Evolutionary conservation across 2,113 vertebrate genomes (phyloP).

Genomic region (Gymnorhina tibicen): DNA sequence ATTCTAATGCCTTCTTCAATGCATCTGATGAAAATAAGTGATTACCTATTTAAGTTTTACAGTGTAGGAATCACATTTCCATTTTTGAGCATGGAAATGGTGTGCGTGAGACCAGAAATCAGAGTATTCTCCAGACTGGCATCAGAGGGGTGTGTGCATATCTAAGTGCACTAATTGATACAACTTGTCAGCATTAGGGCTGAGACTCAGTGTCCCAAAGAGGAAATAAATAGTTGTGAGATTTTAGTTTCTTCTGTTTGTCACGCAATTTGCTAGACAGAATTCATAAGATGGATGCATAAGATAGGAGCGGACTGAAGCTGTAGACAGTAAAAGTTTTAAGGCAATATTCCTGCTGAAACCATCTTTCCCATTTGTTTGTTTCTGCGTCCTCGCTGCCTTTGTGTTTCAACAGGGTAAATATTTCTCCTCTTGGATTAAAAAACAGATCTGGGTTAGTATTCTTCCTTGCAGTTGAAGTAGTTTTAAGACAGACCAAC

Average conservation of each 20-base stretch:
- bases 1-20: neutral
- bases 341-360: neutral
- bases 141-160: neutral
- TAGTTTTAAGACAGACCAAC: neutral
- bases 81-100: neutral
- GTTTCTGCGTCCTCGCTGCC: neutral
- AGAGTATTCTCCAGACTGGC: neutral
- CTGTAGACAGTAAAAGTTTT: neutral
- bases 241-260: neutral
- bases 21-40: neutral
- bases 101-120: neutral
- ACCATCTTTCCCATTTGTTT: neutral
- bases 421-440: neutral
- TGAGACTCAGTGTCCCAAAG: neutral
- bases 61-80: neutral
- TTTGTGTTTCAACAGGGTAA: neutral
- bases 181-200: neutral
- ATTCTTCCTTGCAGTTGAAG: neutral
- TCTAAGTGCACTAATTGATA: neutral
- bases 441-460: neutral
- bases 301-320: neutral
- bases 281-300: neutral
- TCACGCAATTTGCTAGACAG: rapidly evolving
- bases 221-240: neutral
- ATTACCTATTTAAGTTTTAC: neutral